Conservation (phyloP, 2,113 vertebrate genomes). For the Limanda limanda region DNA sequence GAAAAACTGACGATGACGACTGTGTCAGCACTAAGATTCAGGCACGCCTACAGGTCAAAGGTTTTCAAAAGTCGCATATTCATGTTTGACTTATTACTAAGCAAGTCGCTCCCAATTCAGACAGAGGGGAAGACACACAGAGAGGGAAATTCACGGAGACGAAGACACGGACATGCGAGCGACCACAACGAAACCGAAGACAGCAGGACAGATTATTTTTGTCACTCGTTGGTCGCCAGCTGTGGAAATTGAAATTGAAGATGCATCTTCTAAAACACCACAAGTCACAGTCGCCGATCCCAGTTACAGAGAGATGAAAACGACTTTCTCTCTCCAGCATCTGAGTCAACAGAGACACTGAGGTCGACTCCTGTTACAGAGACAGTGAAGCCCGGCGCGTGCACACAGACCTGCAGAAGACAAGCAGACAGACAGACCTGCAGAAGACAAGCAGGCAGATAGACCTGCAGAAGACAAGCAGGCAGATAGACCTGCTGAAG, state of each 20-base stretch:
- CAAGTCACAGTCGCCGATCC: neutral
- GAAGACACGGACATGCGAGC: neutral
- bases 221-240: neutral
- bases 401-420: constrained; percentile 22
- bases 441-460: no score
- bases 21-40: no score
- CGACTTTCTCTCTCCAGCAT: constrained; percentile 1
- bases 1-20: no score
- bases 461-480: constrained; percentile 5
- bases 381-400: neutral
- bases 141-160: neutral
- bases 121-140: neutral
- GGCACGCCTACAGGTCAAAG: neutral
- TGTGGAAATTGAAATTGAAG: no score
- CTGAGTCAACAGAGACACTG: constrained; percentile 21
- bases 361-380: constrained; percentile 39
- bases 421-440: constrained; percentile 38
- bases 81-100: no score
- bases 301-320: neutral
- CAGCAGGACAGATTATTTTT: neutral
- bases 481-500: constrained; percentile 48
- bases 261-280: neutral
- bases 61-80: no score
- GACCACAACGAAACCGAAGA: neutral
- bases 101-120: neutral